Base-by-base conservation (phyloP, 2,113 vertebrate species). In the Salvelinus sp. region DNA sequence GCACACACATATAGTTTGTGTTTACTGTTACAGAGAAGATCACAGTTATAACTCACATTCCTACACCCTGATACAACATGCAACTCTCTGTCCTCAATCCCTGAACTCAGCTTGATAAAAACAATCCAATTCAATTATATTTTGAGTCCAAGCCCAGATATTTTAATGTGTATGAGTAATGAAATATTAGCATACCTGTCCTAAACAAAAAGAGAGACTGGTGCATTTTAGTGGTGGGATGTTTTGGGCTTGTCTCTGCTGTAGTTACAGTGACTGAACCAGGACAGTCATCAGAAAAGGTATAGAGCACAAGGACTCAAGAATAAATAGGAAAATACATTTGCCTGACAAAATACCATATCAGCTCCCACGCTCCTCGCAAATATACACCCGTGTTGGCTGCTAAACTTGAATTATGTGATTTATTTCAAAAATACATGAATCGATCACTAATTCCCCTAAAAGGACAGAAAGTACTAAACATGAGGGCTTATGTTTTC, bases 281-380 rank as follows among this genome's bases (percentile, higher is more conserved):
- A 82, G 82, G 88, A 81, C 78, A 88, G 76, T 76, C 25, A 4
- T 7, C 65, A 68, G 18, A 38, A 68, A 54, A 54, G 14, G 28
- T 80, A 82, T 76, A 89, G 86, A 89, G 81, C 87, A 89, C 80
- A 70, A 89, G 76, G 84, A 90, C 86, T 81, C 88, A 47, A 48
- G 38, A 93, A 93, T 93, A 93, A 93, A 93, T 92, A 93, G 88
- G 88, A 91, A 91, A 88, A 87, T 82, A 88, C 85, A 87, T 86
- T 90, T 76, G 85, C 86, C 85, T 86, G 85, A 79, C 78, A 88
- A 90, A 90, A 89, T 75, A 87, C 83, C 82, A 77, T 74, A 86
- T 82, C 66, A 22, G 85, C 81, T 83, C 83, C 84, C 83, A 87
- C 54, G 20, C 70, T 78, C 77, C 76, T 38, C 78, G 85, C 81